These are phyloP conservation scores for Vidua macroura DNA, from an alignment of 2,113 vertebrate species.

Conservation along the genomic window DNA sequence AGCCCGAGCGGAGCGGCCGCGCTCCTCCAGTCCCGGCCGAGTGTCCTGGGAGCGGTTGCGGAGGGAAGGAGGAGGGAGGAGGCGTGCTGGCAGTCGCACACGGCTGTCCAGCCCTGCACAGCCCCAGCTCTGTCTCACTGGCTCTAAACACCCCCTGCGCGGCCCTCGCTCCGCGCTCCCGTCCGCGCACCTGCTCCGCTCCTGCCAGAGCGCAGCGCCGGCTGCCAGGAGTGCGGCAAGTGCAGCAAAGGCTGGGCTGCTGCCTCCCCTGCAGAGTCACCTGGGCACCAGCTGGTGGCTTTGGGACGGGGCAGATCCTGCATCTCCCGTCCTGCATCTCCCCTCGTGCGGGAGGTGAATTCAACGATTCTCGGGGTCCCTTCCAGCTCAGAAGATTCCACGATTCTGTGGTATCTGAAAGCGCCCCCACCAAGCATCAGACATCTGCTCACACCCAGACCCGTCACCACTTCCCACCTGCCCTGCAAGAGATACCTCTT, in stretches of 20 bases:
- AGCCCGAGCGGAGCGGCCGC: rapidly evolving
- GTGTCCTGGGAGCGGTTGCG: neutral
- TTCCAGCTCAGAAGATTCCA: neutral
- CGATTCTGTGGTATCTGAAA: rapidly evolving
- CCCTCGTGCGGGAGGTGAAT: neutral
- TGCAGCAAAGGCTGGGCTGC: neutral
- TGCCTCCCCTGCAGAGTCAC: neutral
- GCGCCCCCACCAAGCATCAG: neutral
- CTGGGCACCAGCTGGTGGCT: neutral
- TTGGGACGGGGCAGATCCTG: neutral
- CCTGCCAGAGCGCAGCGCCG: neutral
- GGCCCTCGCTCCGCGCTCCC: neutral
- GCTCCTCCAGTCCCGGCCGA: rapidly evolving
- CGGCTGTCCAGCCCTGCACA: rapidly evolving
- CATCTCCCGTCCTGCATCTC: rapidly evolving
- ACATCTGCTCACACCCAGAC: neutral
- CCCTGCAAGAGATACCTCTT: neutral
- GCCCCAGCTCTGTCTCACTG: rapidly evolving
- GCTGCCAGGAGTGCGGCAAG: neutral
- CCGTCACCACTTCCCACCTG: neutral
- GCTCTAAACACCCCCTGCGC: rapidly evolving
- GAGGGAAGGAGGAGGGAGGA: neutral
- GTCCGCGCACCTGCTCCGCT: neutral
- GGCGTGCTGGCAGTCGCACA: neutral
- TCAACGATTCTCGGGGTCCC: neutral